Evolutionary conservation across 2,797 vertebrate genomes (phyloP).

Genomic region (Gallinago solitaria): DNA sequence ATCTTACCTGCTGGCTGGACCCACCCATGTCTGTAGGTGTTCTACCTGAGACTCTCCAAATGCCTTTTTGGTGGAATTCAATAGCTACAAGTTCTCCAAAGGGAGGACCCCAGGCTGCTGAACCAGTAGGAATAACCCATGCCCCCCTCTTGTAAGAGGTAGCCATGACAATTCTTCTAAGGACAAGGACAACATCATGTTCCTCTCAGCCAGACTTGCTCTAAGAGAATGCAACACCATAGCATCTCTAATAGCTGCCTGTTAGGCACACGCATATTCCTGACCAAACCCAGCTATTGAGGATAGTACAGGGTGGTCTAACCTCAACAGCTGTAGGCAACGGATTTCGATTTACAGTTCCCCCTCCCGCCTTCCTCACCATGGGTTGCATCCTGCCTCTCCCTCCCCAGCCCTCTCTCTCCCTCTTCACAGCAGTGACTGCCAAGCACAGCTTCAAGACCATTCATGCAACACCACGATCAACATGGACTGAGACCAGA

Average conservation of each 20-base stretch:
- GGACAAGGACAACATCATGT: not conserved
- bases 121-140: not conserved
- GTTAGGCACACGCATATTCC: not conserved
- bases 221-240: not conserved
- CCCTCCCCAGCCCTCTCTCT: not conserved
- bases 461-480: not conserved
- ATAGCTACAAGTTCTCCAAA: not conserved
- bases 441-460: fast-evolving
- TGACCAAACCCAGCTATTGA: not conserved
- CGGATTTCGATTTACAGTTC: not conserved
- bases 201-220: not conserved
- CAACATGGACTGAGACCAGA: fast-evolving
- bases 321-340: not conserved
- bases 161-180: not conserved
- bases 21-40: not conserved
- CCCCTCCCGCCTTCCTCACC: not conserved
- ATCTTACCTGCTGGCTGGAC: not conserved
- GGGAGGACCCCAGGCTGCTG: not conserved
- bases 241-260: not conserved
- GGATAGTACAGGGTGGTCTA: not conserved
- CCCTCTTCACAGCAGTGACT: not conserved
- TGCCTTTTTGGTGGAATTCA: not conserved
- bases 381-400: not conserved
- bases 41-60: fast-evolving
- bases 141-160: not conserved